Base-by-base conservation (phyloP, 2,888 invertebrate genomes). In the Microctonus brassicae region DNA sequence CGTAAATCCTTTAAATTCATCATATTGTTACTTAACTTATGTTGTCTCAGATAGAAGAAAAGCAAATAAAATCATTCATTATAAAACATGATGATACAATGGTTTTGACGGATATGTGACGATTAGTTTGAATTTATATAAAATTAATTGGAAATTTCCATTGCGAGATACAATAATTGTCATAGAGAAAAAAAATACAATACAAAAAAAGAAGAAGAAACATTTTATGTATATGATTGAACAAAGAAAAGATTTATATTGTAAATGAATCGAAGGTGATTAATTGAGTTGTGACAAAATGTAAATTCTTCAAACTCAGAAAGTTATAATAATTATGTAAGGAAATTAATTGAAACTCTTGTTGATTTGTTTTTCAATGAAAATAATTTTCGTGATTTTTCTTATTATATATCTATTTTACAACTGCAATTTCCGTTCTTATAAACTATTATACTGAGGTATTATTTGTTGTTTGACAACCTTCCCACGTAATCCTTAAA, bases 11-110 rank as follows among this genome's bases (percentile, higher is more conserved):
- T 78, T 73, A 76, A 75, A 71, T 73, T 78, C 74, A 78, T 77
- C 76, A 72, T 76, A 78, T 79, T 78, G 79, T 81, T 79, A 77
- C 77, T 78, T 78, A 77, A 78, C 73, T 77, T 77, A 78, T 76
- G 76, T 76, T 77, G 76, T 76, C 76, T 74, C 73, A 75, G 75
- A 77, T 78, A 57, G 72, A 73, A 73, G 34, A 62, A 73, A 71
- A 63, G 67, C 39, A 53, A 75, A 73, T 70, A 72, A 75, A 77
- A 74, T 78, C 74, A 75, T 73, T 75, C 68, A 76, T 17, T 47
- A 73, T 69, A n/a, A 71, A 58, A 67, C 52, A 57, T 20, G 55
- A 72, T 62, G 47, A 65, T 65, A 60, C 29, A 3, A 11, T 39
- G 20, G 36, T 39, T 65, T 57, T 68, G 24, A 39, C 57, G 62